Percentiles rank a stretch among this genome's conserved stretches.
Conservation (phyloP, 2,797 vertebrate species). For the Dallia pectoralis region DNA sequence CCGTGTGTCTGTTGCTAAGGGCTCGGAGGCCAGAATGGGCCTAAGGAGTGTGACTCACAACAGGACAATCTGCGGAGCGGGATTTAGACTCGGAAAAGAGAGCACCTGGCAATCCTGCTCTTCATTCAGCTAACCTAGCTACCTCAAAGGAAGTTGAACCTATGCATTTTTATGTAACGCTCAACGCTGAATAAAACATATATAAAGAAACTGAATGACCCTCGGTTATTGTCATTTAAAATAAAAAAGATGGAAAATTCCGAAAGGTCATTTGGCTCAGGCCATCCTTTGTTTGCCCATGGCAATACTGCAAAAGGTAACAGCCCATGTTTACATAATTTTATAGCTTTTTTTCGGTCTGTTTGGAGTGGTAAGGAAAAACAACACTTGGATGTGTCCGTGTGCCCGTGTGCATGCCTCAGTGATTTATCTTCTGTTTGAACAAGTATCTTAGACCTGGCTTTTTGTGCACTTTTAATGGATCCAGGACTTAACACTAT, state of each 20-base stretch:
- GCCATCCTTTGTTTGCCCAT: constrained; percentile 66
- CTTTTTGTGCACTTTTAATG: constrained; percentile 49
- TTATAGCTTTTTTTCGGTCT: constrained; percentile 58
- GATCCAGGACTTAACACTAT: constrained; percentile 36
- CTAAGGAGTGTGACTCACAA: constrained; percentile 66
- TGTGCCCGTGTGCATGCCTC: constrained; percentile 30
- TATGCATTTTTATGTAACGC: constrained; percentile 38
- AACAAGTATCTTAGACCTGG: constrained; percentile 66
- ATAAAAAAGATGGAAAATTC: constrained; percentile 67
- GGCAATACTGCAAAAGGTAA: constrained; percentile 61
- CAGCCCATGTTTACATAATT: constrained; percentile 68
- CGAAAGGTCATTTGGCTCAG: constrained; percentile 58
- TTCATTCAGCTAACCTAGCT: constrained; percentile 23
- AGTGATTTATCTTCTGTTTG: constrained; percentile 66
- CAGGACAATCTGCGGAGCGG: constrained; percentile 58
- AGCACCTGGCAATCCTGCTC: constrained; percentile 61
- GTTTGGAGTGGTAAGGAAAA: constrained; percentile 63
- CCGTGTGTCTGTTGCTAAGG: constrained; percentile 68
- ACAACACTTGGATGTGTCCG: constrained; percentile 42
- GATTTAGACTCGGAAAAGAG: constrained; percentile 7
- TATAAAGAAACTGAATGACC: constrained; percentile 59
- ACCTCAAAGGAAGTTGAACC: constrained; percentile 21
- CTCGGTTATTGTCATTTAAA: constrained; percentile 65
- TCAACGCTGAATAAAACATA: constrained; percentile 43
- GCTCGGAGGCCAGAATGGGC: constrained; percentile 54